phyloP scores from a whole-genome alignment of 2,113 vertebrate genomes.

The Varanus salvator region DNA sequence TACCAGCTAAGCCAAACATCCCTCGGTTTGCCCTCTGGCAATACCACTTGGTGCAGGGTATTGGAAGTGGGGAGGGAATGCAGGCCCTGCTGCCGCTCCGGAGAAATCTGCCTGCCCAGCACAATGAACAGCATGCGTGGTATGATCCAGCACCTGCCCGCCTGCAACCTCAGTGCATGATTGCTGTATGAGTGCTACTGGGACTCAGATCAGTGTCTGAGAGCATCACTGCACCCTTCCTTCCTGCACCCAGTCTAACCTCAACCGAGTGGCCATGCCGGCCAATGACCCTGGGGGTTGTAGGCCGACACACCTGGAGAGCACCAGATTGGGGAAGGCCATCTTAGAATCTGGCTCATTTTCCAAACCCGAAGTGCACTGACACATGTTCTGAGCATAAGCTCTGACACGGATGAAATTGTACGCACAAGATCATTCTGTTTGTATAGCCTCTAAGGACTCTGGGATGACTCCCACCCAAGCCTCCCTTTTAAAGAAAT shows the following conservation, averaged over 20 bases:
- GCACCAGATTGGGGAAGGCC: background rate
- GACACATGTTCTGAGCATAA: background rate
- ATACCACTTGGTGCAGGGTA: background rate
- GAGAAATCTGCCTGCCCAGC: no score
- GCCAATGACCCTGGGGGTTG: no score
- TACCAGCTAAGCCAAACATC: background rate
- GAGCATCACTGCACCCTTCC: background rate
- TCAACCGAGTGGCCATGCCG: no score
- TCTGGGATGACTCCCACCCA: background rate
- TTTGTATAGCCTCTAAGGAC: background rate
- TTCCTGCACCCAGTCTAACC: no score
- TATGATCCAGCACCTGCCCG: background rate
- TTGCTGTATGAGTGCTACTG: no score
- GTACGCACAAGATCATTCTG: background rate
- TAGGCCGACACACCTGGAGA: background rate
- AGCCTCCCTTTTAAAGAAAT: background rate
- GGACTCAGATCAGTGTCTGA: no score
- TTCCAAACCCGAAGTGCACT: background rate
- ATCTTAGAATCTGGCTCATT: background rate
- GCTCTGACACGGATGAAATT: background rate
- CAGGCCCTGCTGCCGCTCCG: no score
- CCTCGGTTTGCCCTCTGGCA: background rate
- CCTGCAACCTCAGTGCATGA: no score
- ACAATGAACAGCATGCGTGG: background rate
- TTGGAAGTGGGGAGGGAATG: background rate